These are phyloP conservation scores for Gnathonemus longibarbis DNA, from an alignment of 2,113 vertebrate genomes.

Conservation along the genomic window DNA sequence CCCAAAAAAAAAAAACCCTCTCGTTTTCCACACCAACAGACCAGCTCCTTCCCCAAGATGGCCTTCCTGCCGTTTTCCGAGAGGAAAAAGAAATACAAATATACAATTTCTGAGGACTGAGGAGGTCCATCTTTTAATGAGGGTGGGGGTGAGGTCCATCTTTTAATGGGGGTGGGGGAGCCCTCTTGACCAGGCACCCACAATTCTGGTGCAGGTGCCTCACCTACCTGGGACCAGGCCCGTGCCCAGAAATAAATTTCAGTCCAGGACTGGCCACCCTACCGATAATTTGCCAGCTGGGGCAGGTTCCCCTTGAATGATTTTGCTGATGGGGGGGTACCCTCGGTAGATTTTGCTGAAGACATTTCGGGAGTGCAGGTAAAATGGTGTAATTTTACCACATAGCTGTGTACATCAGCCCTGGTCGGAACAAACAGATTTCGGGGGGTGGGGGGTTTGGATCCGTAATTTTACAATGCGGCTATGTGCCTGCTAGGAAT, in stretches of 20 bases:
- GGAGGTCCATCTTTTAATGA: background rate
- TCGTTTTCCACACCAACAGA: slow-evolving; percentile 1
- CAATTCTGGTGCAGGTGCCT: background rate
- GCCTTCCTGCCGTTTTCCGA: background rate
- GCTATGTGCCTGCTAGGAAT: background rate
- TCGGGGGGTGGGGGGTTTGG: background rate
- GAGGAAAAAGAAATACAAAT: background rate
- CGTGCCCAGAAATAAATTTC: background rate
- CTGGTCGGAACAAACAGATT: background rate
- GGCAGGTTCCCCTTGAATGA: background rate
- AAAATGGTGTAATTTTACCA: background rate
- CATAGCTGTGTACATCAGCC: background rate
- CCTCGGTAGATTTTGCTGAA: background rate
- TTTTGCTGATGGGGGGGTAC: background rate
- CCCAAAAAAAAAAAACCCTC: background rate
- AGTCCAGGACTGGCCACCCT: background rate
- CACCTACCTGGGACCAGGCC: background rate
- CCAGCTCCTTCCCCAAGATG: background rate
- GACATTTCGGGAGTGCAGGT: background rate
- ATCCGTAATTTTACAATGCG: background rate
- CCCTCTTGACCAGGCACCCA: background rate
- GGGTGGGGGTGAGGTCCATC: background rate
- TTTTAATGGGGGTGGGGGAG: background rate
- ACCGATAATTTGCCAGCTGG: background rate
- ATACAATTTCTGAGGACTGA: background rate